Evolutionary conservation across 2,113 vertebrate genomes (phyloP).

Genomic region (Nansenia antarctica): DNA sequence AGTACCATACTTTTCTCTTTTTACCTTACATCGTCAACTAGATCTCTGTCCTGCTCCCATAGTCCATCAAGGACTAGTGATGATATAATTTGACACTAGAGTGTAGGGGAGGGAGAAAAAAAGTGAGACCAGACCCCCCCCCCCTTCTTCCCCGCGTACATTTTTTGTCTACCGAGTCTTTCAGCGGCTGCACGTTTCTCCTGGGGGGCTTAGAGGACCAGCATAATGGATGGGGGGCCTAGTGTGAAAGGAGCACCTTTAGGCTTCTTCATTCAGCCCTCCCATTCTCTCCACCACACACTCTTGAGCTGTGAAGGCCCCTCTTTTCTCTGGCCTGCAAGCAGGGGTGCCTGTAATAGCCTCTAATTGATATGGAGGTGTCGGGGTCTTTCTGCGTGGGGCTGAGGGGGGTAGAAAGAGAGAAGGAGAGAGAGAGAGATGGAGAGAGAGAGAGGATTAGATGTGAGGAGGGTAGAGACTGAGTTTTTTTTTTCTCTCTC

Average conservation of each 20-base stretch:
- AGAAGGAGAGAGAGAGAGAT: conserved; percentile 74
- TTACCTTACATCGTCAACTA: background rate
- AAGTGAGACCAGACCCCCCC: conserved; percentile 58
- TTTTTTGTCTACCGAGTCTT: conserved; percentile 67
- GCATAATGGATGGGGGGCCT: conserved; percentile 72
- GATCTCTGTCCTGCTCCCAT: background rate
- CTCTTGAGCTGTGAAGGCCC: conserved; percentile 88
- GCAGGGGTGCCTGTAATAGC: conserved; percentile 96
- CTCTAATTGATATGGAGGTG: conserved; percentile 98
- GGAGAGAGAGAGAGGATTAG: conserved; percentile 72
- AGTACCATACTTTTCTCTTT: too few relatives aligned
- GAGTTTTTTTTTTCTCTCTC: too few relatives aligned
- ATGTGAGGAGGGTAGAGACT: conserved; percentile 58
- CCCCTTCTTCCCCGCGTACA: conserved; percentile 59
- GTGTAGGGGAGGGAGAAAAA: conserved; percentile 52
- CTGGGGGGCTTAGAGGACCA: conserved; percentile 61
- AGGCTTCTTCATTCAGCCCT: conserved; percentile 71
- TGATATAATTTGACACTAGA: conserved; percentile 75
- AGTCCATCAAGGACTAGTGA: conserved; percentile 57
- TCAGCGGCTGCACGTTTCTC: conserved; percentile 60
- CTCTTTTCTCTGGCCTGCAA: conserved; percentile 83
- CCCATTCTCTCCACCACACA: conserved; percentile 80
- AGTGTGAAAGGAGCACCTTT: conserved; percentile 80
- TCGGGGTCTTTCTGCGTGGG: conserved; percentile 91
- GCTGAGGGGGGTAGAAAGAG: conserved; percentile 81